phyloP scores from a whole-genome alignment of 1,140 invertebrate genomes.

The Colletes gigas region DNA sequence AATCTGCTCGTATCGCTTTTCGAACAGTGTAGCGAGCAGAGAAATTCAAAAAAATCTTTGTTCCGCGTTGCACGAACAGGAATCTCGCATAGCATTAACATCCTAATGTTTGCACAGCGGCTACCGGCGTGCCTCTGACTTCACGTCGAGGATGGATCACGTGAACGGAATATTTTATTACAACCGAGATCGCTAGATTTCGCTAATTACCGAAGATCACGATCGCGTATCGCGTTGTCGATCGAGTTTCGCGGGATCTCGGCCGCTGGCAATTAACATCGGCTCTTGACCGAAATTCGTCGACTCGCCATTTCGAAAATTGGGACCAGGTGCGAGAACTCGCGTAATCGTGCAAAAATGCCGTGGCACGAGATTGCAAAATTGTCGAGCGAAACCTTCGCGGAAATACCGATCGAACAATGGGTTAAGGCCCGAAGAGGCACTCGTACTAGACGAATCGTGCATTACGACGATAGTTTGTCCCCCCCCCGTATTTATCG shows the following conservation, averaged over 20 bases:
- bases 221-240: constrained; percentile 19
- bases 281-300: too few species aligned
- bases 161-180: constrained; percentile 31
- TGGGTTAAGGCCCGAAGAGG: constrained; percentile 6
- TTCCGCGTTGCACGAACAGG: not conserved
- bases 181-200: constrained; percentile 9
- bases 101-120: constrained; percentile 6
- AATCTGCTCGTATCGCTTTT: not conserved
- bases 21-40: not conserved
- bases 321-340: too few species aligned
- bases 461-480: constrained; percentile 31
- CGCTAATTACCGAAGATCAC: constrained; percentile 30
- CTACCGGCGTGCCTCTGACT: not conserved
- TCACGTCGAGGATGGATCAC: constrained; percentile 7
- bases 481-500: constrained; percentile 43
- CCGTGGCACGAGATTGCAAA: not conserved
- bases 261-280: constrained; percentile 4
- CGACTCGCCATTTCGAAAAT: too few species aligned
- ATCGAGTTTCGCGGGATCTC: constrained; percentile 15
- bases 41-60: not conserved
- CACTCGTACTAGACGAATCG: constrained; percentile 9
- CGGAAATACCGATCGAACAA: constrained; percentile 14
- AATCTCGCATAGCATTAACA: constrained; percentile 10
- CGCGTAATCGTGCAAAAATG: not conserved
- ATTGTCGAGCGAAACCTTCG: not conserved